Percentiles rank a stretch among this genome's conserved stretches.
These are phyloP conservation scores for Mungos mungo DNA, from an alignment of 2,113 vertebrate genomes.

Conservation along the genomic window DNA sequence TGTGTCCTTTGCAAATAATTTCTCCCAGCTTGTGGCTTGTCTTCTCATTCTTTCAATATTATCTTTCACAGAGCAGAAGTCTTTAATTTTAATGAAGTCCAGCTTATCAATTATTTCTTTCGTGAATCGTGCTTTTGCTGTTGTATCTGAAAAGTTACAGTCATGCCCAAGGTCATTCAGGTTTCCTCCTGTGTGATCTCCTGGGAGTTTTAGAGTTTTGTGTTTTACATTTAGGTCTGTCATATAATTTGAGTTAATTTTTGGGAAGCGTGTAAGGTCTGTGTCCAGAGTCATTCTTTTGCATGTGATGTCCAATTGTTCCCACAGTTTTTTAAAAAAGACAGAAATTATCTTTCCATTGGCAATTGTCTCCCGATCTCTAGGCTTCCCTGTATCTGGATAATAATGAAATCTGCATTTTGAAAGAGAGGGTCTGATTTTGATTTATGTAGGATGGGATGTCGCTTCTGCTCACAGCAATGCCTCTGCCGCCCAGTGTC, in stretches of 20 bases:
- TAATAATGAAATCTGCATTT: not conserved
- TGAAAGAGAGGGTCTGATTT: not conserved
- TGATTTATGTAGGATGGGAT: not conserved
- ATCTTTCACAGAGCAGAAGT: not conserved
- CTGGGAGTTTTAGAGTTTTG: not conserved
- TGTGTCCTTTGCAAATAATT: not conserved
- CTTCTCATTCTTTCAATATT: not conserved
- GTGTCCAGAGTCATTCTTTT: not conserved
- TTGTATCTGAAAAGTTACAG: not conserved
- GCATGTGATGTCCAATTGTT: not conserved
- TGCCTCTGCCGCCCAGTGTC: not conserved
- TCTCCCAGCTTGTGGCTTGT: not conserved
- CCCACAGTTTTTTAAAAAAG: not conserved
- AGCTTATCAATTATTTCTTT: not conserved
- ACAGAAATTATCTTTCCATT: not conserved
- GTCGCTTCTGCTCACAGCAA: not conserved
- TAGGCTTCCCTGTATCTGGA: not conserved
- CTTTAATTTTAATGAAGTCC: not conserved
- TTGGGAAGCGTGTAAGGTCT: not conserved
- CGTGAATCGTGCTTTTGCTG: not conserved
- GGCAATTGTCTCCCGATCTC: not conserved
- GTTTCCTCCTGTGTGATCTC: not conserved
- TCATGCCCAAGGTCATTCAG: not conserved
- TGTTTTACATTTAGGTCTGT: not conserved
- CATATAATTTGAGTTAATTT: not conserved